Evolutionary conservation across 2,888 invertebrate species (phyloP).

Genomic region (Plebejus argus): DNA sequence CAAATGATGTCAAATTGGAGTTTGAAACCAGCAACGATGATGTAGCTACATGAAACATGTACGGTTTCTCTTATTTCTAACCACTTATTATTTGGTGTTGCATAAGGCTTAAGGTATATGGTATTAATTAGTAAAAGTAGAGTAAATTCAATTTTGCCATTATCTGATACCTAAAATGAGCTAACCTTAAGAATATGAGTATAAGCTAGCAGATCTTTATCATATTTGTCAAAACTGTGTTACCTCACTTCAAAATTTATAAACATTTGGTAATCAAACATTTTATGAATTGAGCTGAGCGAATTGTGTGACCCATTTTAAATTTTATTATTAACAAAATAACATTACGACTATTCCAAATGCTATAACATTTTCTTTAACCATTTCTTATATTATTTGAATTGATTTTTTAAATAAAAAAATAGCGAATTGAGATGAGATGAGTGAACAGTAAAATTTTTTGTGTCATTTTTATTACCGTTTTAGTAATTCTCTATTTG

Average conservation of each 20-base stretch:
- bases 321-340: too few species aligned
- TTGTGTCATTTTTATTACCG: not conserved
- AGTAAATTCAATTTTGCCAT: not conserved
- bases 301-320: not conserved
- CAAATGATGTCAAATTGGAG: slow-evolving; percentile 89
- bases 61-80: slow-evolving; percentile 45
- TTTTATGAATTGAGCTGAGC: not conserved
- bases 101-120: not conserved
- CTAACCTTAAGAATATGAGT: not conserved
- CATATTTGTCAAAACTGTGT: not conserved
- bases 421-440: too few species aligned
- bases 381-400: too few species aligned
- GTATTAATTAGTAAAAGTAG: not conserved
- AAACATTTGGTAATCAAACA: not conserved
- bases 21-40: slow-evolving; percentile 89
- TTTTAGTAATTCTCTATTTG: slow-evolving; percentile 3
- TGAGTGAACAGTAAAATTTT: too few species aligned
- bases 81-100: slow-evolving; percentile 18
- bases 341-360: not conserved
- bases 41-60: slow-evolving; percentile 83
- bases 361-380: not conserved
- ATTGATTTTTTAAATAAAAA: too few species aligned
- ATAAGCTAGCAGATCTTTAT: not conserved
- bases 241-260: not conserved
- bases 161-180: not conserved